phyloP scores from a whole-genome alignment of 2,888 invertebrate genomes.

The Tethea ocularis region DNA sequence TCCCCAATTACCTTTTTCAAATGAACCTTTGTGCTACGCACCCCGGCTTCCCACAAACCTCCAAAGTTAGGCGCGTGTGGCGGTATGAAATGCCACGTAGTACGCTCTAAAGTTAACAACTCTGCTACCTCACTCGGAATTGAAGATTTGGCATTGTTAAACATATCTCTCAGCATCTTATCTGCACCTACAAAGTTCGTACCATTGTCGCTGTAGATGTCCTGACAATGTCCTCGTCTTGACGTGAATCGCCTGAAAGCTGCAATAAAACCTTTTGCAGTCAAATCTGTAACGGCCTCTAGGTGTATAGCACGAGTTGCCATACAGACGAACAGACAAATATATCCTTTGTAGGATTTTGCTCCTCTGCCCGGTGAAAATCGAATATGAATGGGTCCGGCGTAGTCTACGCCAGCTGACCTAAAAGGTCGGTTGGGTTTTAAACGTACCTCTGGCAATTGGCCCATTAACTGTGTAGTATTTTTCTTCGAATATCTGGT shows the following conservation, averaged over 20 bases:
- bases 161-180: background rate
- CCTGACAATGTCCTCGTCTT: constrained; percentile 20
- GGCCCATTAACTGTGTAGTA: constrained; percentile 24
- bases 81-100: background rate
- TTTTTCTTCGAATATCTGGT: constrained; percentile 12
- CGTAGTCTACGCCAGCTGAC: constrained; percentile 23
- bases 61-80: background rate
- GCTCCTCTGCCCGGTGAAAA: constrained; percentile 21
- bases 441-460: constrained; percentile 20
- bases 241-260: constrained; percentile 26
- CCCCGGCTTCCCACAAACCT: background rate
- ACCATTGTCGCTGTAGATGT: too few relatives aligned
- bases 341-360: constrained; percentile 22
- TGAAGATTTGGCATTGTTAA: background rate
- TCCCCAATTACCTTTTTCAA: background rate
- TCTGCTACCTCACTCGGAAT: background rate
- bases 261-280: constrained; percentile 29
- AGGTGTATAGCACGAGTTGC: constrained; percentile 11
- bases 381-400: constrained; percentile 21
- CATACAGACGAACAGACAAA: constrained; percentile 32
- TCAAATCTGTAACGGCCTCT: constrained; percentile 36
- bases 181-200: too few relatives aligned
- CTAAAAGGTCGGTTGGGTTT: constrained; percentile 17
- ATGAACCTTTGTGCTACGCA: background rate
- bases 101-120: background rate